Conservation (phyloP, 1,140 invertebrate species). For the Drosophila fuyamai region DNA sequence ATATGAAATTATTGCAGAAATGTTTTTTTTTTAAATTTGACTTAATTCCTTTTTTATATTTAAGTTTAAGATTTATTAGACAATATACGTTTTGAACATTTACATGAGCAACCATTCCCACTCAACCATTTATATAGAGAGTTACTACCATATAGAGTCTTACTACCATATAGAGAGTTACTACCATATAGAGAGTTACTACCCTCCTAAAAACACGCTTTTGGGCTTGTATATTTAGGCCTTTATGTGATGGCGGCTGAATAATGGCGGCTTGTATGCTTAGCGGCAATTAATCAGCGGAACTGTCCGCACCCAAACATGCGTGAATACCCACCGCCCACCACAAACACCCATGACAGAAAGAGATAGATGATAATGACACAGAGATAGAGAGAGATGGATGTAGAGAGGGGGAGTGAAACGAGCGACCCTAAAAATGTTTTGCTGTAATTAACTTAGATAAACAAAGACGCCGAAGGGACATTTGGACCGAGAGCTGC, state of each 20-base stretch:
- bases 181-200: slow-evolving; percentile 18
- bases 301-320: slow-evolving; percentile 80
- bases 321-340: slow-evolving; percentile 56
- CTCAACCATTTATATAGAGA: background rate
- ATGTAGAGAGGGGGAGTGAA: background rate
- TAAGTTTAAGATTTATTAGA: background rate
- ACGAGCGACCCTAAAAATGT: slow-evolving; percentile 71
- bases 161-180: slow-evolving; percentile 16
- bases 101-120: background rate
- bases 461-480: slow-evolving; percentile 68
- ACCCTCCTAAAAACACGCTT: slow-evolving; percentile 8
- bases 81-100: background rate
- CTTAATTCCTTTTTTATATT: too few species aligned
- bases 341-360: slow-evolving; percentile 21
- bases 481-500: slow-evolving; percentile 23
- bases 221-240: slow-evolving; percentile 38
- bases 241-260: slow-evolving; percentile 54
- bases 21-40: too few species aligned
- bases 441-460: slow-evolving; percentile 83
- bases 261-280: slow-evolving; percentile 77
- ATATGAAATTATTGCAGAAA: too few species aligned
- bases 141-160: background rate
- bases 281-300: slow-evolving; percentile 80
- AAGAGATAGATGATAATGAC: slow-evolving; percentile 18
- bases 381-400: background rate